Evolutionary conservation across 2,113 vertebrate species (phyloP).

Genomic region (Stegostoma tigrinum): DNA sequence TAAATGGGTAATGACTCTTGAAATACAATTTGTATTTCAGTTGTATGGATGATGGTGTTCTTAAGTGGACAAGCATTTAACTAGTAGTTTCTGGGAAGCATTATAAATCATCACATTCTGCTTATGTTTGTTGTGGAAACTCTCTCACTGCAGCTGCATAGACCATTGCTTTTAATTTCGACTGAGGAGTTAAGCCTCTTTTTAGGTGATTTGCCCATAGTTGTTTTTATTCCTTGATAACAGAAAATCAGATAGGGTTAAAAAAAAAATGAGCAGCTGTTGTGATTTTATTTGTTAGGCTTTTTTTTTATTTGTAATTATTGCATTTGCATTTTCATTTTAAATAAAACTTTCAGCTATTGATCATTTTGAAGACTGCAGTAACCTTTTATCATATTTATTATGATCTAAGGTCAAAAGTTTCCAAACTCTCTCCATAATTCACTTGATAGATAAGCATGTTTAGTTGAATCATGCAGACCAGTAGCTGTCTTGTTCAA

Average conservation of each 20-base stretch:
- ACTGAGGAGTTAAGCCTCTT: background rate
- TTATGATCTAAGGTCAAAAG: background rate
- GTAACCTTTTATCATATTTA: background rate
- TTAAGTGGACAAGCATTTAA: background rate
- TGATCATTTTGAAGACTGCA: background rate
- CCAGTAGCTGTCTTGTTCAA: background rate
- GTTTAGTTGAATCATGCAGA: background rate
- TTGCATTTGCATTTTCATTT: background rate
- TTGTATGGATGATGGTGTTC: background rate
- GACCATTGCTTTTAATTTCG: background rate
- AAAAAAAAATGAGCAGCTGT: background rate
- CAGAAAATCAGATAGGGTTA: background rate
- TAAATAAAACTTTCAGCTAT: background rate
- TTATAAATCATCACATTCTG: slow-evolving; percentile 9
- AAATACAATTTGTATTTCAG: background rate
- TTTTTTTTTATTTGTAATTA: background rate
- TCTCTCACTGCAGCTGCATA: background rate
- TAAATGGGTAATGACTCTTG: slow-evolving; percentile 1
- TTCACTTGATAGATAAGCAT: background rate
- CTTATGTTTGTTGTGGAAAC: slow-evolving; percentile 31
- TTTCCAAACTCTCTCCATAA: background rate
- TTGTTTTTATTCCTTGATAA: background rate
- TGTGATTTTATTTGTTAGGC: background rate
- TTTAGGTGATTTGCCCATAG: background rate
- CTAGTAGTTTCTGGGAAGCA: background rate